Evolutionary conservation across 2,888 invertebrate species (phyloP).

Genomic region (Dyspetes luteomarginatus): DNA sequence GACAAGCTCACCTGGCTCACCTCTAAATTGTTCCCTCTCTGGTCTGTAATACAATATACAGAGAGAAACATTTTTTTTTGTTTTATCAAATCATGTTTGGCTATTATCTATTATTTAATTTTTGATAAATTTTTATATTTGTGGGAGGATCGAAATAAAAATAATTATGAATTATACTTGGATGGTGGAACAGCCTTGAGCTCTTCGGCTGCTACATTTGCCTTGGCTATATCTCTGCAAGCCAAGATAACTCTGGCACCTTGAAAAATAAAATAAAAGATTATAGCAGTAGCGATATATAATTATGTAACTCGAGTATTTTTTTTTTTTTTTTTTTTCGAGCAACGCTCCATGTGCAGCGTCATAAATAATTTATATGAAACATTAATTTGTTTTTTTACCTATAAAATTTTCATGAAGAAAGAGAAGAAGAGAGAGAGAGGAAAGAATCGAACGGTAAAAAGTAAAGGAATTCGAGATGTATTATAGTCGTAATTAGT

Average conservation of each 20-base stretch:
- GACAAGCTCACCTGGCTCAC: slow-evolving; percentile 74
- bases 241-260: slow-evolving; percentile 83
- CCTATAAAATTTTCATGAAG: background rate
- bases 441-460: background rate
- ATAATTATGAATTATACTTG: slow-evolving; percentile 70
- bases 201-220: slow-evolving; percentile 82
- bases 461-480: background rate
- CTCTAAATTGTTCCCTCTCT: slow-evolving; percentile 71
- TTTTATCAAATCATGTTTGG: background rate
- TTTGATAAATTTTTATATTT: background rate
- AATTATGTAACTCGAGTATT: background rate
- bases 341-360: background rate
- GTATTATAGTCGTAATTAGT: background rate
- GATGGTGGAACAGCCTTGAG: slow-evolving; percentile 76
- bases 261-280: slow-evolving; percentile 46
- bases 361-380: background rate
- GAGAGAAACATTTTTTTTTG: background rate
- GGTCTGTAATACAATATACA: slow-evolving; percentile 64
- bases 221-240: slow-evolving; percentile 84
- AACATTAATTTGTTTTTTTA: background rate
- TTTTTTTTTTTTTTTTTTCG: too few relatives aligned
- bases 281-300: background rate
- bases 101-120: too few relatives aligned
- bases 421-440: background rate
- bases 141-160: background rate